Evolutionary conservation across 2,113 vertebrate species (phyloP).

Genomic region (Ginglymostoma cirratum): DNA sequence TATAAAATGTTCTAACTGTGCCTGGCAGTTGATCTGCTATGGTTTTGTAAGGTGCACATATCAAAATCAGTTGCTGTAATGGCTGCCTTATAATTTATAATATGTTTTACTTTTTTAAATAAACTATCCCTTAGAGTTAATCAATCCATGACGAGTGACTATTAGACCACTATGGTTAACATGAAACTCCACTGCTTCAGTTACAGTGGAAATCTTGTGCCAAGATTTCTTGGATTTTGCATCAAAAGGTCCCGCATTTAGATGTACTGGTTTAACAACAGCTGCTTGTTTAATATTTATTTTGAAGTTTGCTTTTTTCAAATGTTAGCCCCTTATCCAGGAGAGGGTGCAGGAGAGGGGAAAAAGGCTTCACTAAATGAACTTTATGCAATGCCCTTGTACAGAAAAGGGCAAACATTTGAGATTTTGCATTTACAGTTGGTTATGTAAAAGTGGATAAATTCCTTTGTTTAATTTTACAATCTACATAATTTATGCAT

Average conservation of each 20-base stretch:
- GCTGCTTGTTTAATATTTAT: not conserved
- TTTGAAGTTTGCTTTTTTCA: not conserved
- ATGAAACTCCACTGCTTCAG: not conserved
- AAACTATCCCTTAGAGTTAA: too few relatives aligned
- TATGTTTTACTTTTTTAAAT: too few relatives aligned
- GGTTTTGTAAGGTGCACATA: too few relatives aligned
- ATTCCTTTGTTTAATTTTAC: not conserved
- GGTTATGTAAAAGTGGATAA: not conserved
- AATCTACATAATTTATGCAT: not conserved
- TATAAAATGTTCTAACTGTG: too few relatives aligned
- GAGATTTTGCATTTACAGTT: constrained; percentile 21
- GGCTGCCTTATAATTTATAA: too few relatives aligned
- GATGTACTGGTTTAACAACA: not conserved
- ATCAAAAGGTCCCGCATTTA: not conserved
- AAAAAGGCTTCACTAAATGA: not conserved
- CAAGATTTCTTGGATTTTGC: not conserved
- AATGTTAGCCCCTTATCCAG: not conserved
- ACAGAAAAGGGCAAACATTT: not conserved
- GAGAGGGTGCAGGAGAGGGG: not conserved
- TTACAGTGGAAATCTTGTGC: not conserved
- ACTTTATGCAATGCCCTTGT: not conserved
- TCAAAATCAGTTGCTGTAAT: too few relatives aligned
- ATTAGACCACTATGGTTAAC: too few relatives aligned
- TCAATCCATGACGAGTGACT: too few relatives aligned
- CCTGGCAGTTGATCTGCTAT: too few relatives aligned